Evolutionary conservation across 1,140 invertebrate species (phyloP), one percentile per base, ranked within the genome.

Genomic region (Asobara japonica): DNA sequence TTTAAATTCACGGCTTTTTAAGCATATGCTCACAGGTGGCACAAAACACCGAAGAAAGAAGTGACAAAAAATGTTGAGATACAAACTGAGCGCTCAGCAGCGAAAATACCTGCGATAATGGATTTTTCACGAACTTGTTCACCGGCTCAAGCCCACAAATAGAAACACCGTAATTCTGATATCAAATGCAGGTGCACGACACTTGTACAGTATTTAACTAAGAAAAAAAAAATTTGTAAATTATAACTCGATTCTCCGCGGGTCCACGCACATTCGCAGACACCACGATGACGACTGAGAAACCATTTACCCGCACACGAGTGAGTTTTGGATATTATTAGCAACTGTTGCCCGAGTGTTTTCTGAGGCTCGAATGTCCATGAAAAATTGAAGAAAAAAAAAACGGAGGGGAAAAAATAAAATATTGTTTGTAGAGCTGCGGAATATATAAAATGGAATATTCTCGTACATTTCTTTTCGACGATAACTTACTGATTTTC

Each of bases 281-380:
- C 30, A 65, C 33, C 38, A 71, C 36, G 66, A 73, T 69, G 72
- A 69, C 72, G 66, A 69, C 66, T 68, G 45, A 48, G 16, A 20
- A 36, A 29, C 41, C 41, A 67, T 30, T 45, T 62, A 62, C 29
- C 27, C 29, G 29, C 29, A 18, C 60, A 62, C 60, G 60, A 62
- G 38, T 13, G 45, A 22, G 66, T 51, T 31, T 51, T 13, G 45
- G 45, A 31, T 68, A 68, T 68, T 68, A 68, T 68, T 68, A 68
- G 66, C 48, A 68, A 62, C 60, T 22, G 18, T 31, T 29, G 25
- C 45, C 27, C 36, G 38, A 68, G 29, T 69, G 64, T 69, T 65
- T 69, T 65, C 45, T 56, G 20, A 68, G 31, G 45, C 29, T 68
- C 45, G 29, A 68, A 51, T 56, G 60, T 22, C 30, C 41, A 29